Evolutionary conservation across 1,140 invertebrate genomes (phyloP), one percentile per base, ranked within the genome.

Genomic region (Nephila pilipes): DNA sequence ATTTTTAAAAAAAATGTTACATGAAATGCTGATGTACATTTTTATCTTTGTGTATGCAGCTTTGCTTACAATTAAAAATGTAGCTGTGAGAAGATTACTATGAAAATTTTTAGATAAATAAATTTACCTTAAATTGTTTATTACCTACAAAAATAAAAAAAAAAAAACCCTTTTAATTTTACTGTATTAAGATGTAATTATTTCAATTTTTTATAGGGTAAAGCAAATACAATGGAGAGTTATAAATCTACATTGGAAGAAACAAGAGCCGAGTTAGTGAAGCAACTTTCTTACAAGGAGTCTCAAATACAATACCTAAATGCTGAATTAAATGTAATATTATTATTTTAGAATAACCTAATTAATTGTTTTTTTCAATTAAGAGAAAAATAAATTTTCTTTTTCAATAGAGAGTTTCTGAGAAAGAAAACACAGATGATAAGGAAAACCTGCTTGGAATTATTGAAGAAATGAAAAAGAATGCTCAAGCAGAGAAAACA

Each of bases 201-300:
- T 36, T 16, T n/a, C 18, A n/a, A 58, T 55, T 14, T 46, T 69
- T 54, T 38, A 8, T 80, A 91, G 89, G 58, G 79, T 14, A 91
- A 91, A 58, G 20, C 46, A 22, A 60, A 54, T 54, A 63, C 89
- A 1, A 46, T 91, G 6, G 89, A 91, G 18, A 83, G 89, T 54
- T 91, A 91, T 20, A 91, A 91, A 38, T 58, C 89, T 36, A 91
- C 75, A 38, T 32, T 91, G 1, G 89, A 91, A 83, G 89, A 83
- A 22, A 54, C 79, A 38, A 91, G 36, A 91, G 18, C 55, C 16
- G 89, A 91, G 79, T 3, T 91, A 22, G 29, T 83, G 10, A 83
- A 83, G 6, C 69, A 80, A 12, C 16, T 91, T 8, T 55, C 69
- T 25, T 54, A 38, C 12, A 81, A 83, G 63, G 55, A 91, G 22